Percentiles rank a stretch among this genome's conserved stretches.
These are phyloP conservation scores for Deroplatys truncata DNA, from an alignment of 2,888 invertebrate species.

Conservation along the genomic window DNA sequence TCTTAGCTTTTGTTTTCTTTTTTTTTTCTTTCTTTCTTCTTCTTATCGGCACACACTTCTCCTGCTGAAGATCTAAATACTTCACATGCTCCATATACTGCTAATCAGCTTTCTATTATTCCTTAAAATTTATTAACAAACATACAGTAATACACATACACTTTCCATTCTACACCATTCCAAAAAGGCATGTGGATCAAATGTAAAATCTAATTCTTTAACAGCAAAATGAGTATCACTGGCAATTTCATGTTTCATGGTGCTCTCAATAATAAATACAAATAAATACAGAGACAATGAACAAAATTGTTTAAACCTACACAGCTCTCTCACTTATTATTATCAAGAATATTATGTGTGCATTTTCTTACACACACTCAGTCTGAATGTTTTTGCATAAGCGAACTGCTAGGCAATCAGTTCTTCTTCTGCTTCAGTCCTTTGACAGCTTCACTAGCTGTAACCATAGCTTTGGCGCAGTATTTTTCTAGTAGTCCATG, in stretches of 20 bases:
- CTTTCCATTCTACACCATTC: not conserved
- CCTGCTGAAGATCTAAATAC: not conserved
- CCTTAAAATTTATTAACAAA: not conserved
- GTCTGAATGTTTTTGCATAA: not conserved
- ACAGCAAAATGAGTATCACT: not conserved
- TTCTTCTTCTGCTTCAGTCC: slow-evolving; percentile 22
- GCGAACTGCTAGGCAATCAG: not conserved
- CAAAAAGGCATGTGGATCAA: not conserved
- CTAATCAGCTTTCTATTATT: not conserved
- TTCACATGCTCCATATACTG: not conserved
- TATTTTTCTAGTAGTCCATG: slow-evolving; percentile 34
- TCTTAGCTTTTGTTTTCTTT: not conserved
- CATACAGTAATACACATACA: not conserved
- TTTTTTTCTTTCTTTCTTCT: not conserved
- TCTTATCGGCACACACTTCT: not conserved
- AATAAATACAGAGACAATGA: not conserved
- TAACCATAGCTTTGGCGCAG: not conserved
- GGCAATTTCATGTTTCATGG: not conserved
- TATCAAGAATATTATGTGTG: not conserved
- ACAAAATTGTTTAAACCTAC: not conserved
- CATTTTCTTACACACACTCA: not conserved
- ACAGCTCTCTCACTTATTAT: not conserved
- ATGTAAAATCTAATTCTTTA: not conserved
- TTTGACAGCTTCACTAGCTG: not conserved
- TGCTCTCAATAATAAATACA: not conserved